Percentiles rank a stretch among this genome's conserved stretches.
phyloP scores from a whole-genome alignment of 1,140 invertebrate species.

The Heliconius hewitsoni region DNA sequence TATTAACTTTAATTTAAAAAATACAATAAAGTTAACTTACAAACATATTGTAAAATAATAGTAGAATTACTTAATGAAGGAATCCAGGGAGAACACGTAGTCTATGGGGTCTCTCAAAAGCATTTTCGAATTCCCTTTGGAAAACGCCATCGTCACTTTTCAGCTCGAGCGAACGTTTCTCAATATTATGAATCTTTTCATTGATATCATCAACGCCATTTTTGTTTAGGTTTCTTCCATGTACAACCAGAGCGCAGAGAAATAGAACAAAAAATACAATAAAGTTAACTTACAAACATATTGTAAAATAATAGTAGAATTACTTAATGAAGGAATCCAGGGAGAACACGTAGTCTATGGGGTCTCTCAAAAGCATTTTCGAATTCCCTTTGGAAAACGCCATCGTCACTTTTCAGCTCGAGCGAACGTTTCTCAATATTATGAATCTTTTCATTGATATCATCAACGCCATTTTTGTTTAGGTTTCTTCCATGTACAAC shows the following conservation, averaged over 20 bases:
- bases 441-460: slow-evolving; percentile 16
- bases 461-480: background rate
- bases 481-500: background rate
- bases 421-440: slow-evolving; percentile 42
- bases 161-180: slow-evolving; percentile 32
- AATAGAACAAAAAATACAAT: slow-evolving; percentile 18
- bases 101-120: slow-evolving; percentile 55
- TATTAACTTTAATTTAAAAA: too few species aligned
- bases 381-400: slow-evolving; percentile 41
- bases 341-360: slow-evolving; percentile 57
- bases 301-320: background rate
- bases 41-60: background rate
- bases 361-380: slow-evolving; percentile 55
- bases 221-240: background rate
- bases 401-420: slow-evolving; percentile 37
- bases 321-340: slow-evolving; percentile 61
- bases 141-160: slow-evolving; percentile 40
- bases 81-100: slow-evolving; percentile 61
- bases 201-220: slow-evolving; percentile 7
- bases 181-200: slow-evolving; percentile 37
- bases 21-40: slow-evolving; percentile 5
- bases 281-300: background rate
- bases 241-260: slow-evolving; percentile 11
- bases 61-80: slow-evolving; percentile 49
- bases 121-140: slow-evolving; percentile 49